Percentiles rank a stretch among this genome's conserved stretches.
Conservation (phyloP, 2,113 vertebrate species). For the Gallinago undulata region DNA sequence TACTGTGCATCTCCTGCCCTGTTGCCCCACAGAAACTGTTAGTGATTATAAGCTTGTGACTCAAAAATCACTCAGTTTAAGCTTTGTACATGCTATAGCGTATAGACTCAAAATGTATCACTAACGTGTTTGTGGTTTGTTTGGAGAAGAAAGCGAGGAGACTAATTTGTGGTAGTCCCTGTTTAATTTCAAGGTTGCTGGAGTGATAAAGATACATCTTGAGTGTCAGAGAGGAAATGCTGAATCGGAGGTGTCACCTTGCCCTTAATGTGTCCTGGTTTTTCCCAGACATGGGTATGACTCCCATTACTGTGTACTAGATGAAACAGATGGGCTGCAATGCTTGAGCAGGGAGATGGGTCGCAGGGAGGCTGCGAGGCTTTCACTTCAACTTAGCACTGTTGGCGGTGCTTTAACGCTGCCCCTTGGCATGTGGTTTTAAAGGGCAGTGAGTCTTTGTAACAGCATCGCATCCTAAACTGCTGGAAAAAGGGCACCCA, state of each 20-base stretch:
- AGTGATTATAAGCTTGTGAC: not conserved
- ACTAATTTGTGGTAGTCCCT: not conserved
- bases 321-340: not conserved
- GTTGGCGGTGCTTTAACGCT: not conserved
- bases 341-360: not conserved
- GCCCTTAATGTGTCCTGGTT: not conserved
- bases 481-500: not conserved
- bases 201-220: rapidly evolving
- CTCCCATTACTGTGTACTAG: not conserved
- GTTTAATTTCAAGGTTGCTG: not conserved
- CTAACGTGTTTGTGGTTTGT: not conserved
- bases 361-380: not conserved
- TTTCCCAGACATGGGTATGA: not conserved
- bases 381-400: not conserved
- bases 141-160: not conserved
- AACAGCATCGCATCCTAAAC: not conserved
- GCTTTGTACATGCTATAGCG: not conserved
- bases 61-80: not conserved
- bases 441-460: not conserved
- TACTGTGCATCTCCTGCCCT: not conserved
- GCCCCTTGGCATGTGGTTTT: not conserved
- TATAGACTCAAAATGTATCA: not conserved
- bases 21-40: not conserved
- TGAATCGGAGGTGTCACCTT: not conserved
- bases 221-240: not conserved